Base-by-base conservation (phyloP, 2,797 vertebrate genomes). In the Aratinga solstitialis region DNA sequence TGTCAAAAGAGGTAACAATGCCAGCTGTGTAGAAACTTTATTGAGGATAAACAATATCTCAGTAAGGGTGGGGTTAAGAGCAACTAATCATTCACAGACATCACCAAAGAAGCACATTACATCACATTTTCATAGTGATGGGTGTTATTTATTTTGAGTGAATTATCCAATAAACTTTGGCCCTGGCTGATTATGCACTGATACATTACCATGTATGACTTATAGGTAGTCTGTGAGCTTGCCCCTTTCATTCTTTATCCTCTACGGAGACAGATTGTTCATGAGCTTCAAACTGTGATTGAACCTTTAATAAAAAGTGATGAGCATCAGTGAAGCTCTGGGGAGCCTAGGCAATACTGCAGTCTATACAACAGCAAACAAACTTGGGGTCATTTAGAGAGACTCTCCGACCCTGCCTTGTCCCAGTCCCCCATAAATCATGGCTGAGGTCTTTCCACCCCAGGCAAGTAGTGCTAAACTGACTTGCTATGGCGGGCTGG, bases 401-500 rank as follows among this genome's bases (percentile, higher is more conserved):
- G 54, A 9, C 10, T 85, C 18, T 5, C 34, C 73, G 67, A 29
- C 15, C 18, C 47, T 65, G 13, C 47, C 29, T 77, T 42, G 34
- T 88, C 30, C 61, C 56, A 20, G 16, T 56, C 12, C 38, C n/a
- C 9, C 12, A 4, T 56, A 62, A 80, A 63, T 84, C 53, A 30
- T 27, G n/a, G 9, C 56, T 80, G 32, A 23, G 34, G 15, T 23
- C 29, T 34, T 59, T 53, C 88, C 72, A 80, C 32, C 26, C 45
- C 34, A 59, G n/a, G 9, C 20, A 48, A 7, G 36, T 8, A 36
- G 50, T 6, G 19, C 53, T 78, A 76, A 83, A n/a, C 0, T 32
- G 18, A 29, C 50, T 13, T 73, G 34, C 48, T 58, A n/a, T 0
- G 0, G 3, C 2, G 3, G 12, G 22, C 42, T 54, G 47, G 43